Evolutionary conservation across 1,140 invertebrate species (phyloP).

Genomic region (Papilio dardanus): DNA sequence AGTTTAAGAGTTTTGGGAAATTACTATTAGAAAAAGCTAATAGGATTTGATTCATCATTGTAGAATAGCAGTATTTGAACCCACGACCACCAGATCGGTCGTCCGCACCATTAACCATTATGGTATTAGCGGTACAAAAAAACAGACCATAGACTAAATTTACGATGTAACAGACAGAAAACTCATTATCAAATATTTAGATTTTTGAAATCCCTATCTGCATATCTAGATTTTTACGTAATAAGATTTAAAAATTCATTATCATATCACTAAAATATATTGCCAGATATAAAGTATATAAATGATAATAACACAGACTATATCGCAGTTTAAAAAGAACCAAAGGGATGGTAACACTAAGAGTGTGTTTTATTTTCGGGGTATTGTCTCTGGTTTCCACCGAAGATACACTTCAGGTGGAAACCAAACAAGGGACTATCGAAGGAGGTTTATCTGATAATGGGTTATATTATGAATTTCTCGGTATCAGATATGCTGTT

Average conservation of each 20-base stretch:
- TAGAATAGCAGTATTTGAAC: no score
- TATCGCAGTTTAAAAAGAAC: constrained; percentile 6
- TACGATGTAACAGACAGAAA: not conserved
- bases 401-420: constrained; percentile 56
- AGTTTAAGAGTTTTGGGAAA: no score
- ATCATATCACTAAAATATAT: not conserved
- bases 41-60: no score
- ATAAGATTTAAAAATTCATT: not conserved
- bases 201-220: not conserved
- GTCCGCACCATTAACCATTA: no score
- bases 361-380: constrained; percentile 44
- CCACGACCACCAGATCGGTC: no score
- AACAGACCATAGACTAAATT: no score
- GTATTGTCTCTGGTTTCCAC: constrained; percentile 45
- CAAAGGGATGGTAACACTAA: constrained; percentile 40
- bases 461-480: constrained; percentile 67
- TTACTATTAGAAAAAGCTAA: no score
- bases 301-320: not conserved
- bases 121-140: no score
- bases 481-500: constrained; percentile 67
- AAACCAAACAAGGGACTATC: constrained; percentile 64
- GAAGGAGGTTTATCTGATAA: constrained; percentile 62
- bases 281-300: constrained; percentile 12
- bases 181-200: not conserved
- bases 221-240: not conserved